Percentiles rank a stretch among this genome's conserved stretches.
Conservation (phyloP, 30 jellyfish, hydroid and myxozoan genomes). For the Pseudorhiza aurosa region DNA sequence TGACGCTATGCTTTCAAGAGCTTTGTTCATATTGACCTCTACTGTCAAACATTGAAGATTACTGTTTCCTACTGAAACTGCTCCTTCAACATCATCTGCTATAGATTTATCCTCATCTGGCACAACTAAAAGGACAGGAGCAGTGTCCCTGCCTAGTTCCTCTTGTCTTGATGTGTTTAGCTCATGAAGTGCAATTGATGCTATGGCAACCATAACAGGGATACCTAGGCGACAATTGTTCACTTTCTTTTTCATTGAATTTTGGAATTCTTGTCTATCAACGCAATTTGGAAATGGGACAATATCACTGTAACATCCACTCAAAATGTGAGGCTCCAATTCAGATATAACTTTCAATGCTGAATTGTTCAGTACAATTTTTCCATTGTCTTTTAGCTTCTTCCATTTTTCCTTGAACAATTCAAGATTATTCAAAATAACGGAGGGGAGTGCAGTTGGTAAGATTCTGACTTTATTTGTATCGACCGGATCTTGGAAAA, state of each 20-base stretch:
- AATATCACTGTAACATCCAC: slow-evolving; percentile 90
- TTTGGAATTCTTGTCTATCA: slow-evolving; percentile 76
- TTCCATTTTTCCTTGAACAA: slow-evolving; percentile 83
- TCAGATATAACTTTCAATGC: slow-evolving; percentile 76
- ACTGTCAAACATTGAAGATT: slow-evolving; percentile 65
- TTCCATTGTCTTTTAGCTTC: slow-evolving; percentile 79
- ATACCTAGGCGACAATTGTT: slow-evolving; percentile 90
- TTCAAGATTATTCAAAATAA: slow-evolving; percentile 65
- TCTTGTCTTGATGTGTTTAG: slow-evolving; percentile 77
- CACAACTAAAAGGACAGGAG: slow-evolving; percentile 76
- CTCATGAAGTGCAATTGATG: slow-evolving; percentile 90
- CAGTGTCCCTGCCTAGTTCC: slow-evolving; percentile 70
- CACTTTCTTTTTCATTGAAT: slow-evolving; percentile 70
- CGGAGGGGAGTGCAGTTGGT: slow-evolving; percentile 77
- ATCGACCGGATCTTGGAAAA: slow-evolving; percentile 90
- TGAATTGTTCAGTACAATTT: slow-evolving; percentile 57
- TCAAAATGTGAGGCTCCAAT: slow-evolving; percentile 75
- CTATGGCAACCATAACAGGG: slow-evolving; percentile 89
- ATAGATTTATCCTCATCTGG: slow-evolving; percentile 63
- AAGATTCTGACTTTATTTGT: slow-evolving; percentile 65
- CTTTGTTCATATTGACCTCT: slow-evolving; percentile 69
- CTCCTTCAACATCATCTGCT: slow-evolving; percentile 29
- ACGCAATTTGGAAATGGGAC: slow-evolving; percentile 84
- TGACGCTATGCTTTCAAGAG: slow-evolving; percentile 64
- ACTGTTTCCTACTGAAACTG: slow-evolving; percentile 17